These are phyloP conservation scores for Neotragus pygmaeus DNA, from an alignment of 2,113 vertebrate genomes.

Conservation along the genomic window DNA sequence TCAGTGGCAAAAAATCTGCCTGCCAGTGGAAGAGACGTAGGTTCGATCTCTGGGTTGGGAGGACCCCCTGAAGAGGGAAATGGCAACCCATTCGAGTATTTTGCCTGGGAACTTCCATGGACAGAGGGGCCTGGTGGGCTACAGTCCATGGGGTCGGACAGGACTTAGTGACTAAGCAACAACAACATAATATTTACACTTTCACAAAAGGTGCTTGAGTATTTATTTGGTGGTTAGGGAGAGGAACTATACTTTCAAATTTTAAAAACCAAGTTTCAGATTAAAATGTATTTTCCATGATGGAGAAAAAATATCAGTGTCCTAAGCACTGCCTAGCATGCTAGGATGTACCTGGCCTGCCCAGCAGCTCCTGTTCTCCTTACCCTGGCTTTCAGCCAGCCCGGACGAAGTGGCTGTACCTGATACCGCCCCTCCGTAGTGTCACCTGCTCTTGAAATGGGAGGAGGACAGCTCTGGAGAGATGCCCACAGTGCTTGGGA, in stretches of 20 bases:
- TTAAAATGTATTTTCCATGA: neutral
- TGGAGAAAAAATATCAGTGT: neutral
- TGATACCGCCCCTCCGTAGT: rapidly evolving
- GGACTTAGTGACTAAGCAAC: neutral
- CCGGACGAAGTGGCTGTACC: neutral
- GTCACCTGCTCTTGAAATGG: neutral
- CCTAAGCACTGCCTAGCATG: neutral
- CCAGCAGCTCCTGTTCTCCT: neutral
- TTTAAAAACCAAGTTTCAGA: neutral
- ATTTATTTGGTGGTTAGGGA: neutral
- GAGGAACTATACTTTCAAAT: neutral
- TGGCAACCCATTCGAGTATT: neutral
- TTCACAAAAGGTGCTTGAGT: neutral
- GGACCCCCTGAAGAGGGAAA: neutral
- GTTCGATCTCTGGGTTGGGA: neutral
- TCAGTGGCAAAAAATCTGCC: neutral
- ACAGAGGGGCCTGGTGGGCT: neutral
- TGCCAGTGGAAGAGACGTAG: neutral
- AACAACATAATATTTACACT: neutral
- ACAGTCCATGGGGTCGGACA: neutral
- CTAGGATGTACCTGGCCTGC: neutral
- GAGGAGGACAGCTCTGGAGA: neutral
- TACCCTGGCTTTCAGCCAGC: neutral
- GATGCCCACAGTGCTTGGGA: neutral
- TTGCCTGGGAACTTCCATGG: neutral